Percentiles rank a stretch among this genome's conserved stretches.
Evolutionary conservation across 2,113 vertebrate genomes (phyloP).

Genomic region (Scomber scombrus): DNA sequence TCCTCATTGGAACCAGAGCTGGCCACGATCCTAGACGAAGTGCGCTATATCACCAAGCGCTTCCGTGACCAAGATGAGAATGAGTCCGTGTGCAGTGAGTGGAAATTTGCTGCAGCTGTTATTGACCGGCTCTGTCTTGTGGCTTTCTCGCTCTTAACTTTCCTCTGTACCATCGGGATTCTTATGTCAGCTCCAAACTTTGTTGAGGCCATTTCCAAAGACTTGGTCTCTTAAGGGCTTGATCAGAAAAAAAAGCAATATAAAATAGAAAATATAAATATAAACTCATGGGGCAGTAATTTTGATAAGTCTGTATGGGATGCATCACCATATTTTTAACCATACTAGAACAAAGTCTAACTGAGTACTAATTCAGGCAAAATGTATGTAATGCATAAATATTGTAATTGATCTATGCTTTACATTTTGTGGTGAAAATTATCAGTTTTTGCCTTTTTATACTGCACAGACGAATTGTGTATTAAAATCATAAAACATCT

Average conservation of each 20-base stretch:
- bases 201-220: constrained; percentile 94
- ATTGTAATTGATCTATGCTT: background rate
- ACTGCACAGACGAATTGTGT: background rate
- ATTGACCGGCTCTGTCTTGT: constrained; percentile 96
- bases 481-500: background rate
- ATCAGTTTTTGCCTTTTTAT: constrained; percentile 18
- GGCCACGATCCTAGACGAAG: constrained; percentile 93
- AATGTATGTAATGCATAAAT: constrained; percentile 14
- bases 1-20: constrained; percentile 86
- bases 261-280: background rate
- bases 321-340: background rate
- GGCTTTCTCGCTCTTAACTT: constrained; percentile 94
- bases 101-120: constrained; percentile 96
- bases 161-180: constrained; percentile 95
- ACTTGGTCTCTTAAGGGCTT: constrained; percentile 88
- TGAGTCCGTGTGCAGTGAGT: constrained; percentile 89
- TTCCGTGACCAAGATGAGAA: constrained; percentile 92
- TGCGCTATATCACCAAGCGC: constrained; percentile 92
- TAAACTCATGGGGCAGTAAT: background rate
- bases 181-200: constrained; percentile 97
- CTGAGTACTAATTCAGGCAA: background rate
- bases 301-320: background rate
- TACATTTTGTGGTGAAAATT: background rate
- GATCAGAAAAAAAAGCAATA: background rate
- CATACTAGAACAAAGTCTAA: background rate